Conservation (phyloP, 2,113 vertebrate species). For the Protobothrops flavoviridis region DNA sequence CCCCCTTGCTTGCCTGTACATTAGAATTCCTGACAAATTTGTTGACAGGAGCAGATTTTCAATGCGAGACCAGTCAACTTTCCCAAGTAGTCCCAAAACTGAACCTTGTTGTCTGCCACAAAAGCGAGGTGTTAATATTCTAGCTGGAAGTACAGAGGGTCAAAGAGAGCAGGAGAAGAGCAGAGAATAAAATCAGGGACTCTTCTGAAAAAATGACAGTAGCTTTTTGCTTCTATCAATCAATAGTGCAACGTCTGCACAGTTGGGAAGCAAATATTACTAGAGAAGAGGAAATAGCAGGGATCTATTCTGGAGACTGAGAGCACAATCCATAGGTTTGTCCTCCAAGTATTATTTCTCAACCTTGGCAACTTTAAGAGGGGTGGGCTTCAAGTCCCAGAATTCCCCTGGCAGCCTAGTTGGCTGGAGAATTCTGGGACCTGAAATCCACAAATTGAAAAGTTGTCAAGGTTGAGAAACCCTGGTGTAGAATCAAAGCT, state of each 20-base stretch:
- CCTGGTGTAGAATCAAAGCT: too few relatives aligned
- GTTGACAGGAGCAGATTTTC: neutral
- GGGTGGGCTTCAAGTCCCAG: neutral
- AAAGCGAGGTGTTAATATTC: neutral
- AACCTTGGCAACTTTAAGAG: neutral
- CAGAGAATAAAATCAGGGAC: neutral
- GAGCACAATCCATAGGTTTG: neutral
- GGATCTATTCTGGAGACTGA: constrained; percentile 12
- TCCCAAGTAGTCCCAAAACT: neutral
- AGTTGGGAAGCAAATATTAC: neutral
- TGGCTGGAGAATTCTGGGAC: too few relatives aligned
- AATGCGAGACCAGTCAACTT: neutral
- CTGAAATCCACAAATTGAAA: too few relatives aligned
- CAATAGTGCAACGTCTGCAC: neutral
- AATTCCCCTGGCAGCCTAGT: neutral
- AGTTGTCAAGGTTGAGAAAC: too few relatives aligned
- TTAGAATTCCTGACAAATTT: neutral
- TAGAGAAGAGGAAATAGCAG: neutral
- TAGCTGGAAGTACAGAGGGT: neutral
- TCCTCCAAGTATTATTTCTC: neutral
- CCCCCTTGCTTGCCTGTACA: neutral
- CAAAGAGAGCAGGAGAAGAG: neutral
- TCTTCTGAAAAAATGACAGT: neutral
- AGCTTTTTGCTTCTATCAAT: neutral
- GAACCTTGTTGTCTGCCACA: neutral